These are phyloP conservation scores for Pseudachorutes palmiensis DNA, from an alignment of 1,140 invertebrate species.

Conservation along the genomic window DNA sequence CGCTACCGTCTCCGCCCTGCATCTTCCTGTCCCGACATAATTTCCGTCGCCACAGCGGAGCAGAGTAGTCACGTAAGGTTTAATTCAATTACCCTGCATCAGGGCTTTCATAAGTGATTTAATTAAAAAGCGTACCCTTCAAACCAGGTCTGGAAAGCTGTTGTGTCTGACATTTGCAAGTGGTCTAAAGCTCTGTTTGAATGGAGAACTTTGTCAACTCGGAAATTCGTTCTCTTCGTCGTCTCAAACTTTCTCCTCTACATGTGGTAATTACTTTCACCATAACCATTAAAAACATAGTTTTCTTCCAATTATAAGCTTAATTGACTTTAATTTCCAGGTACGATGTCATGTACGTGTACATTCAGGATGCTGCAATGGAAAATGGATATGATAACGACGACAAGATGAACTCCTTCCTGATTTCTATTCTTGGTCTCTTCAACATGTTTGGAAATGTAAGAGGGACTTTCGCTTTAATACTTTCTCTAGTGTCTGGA, in stretches of 20 bases:
- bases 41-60: constrained; percentile 67
- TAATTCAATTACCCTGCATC: too few species aligned
- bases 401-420: constrained; percentile 62
- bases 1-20: constrained; percentile 66
- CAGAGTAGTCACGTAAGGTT: constrained; percentile 27
- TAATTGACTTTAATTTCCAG: constrained; percentile 18
- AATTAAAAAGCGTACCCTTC: constrained; percentile 16
- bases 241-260: constrained; percentile 77
- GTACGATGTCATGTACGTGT: constrained; percentile 80
- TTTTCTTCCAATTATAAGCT: neutral
- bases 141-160: constrained; percentile 60
- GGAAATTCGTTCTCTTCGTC: constrained; percentile 67
- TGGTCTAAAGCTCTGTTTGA: constrained; percentile 66
- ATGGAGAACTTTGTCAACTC: constrained; percentile 65
- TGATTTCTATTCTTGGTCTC: constrained; percentile 79
- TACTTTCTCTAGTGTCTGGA: constrained; percentile 23
- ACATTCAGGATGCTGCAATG: constrained; percentile 61
- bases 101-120: neutral
- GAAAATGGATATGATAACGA: constrained; percentile 62
- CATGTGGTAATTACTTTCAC: constrained; percentile 52
- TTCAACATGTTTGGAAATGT: constrained; percentile 78
- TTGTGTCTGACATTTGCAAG: constrained; percentile 66
- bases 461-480: too few species aligned
- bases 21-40: constrained; percentile 82
- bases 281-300: neutral